These are phyloP conservation scores for Coturnix japonica DNA, from an alignment of 2,113 vertebrate species.

Conservation along the genomic window DNA sequence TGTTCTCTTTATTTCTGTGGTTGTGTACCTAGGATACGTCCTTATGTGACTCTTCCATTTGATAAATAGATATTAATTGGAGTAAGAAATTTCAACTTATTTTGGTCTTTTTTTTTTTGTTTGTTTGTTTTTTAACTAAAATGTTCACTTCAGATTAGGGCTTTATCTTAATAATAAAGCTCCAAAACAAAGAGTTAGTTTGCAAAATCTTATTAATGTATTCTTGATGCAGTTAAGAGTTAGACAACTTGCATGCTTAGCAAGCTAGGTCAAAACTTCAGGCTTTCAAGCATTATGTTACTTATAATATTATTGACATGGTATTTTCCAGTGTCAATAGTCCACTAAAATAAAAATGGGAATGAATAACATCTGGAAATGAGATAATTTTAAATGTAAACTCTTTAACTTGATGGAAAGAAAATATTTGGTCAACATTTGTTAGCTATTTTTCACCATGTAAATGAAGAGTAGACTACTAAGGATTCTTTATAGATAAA, in stretches of 20 bases:
- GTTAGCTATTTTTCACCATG: neutral
- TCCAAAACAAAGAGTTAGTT: neutral
- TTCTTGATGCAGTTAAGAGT: neutral
- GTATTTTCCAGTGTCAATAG: neutral
- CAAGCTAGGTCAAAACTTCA: neutral
- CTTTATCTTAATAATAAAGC: neutral
- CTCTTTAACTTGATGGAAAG: neutral
- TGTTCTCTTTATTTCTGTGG: rapidly evolving
- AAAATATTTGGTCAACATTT: neutral
- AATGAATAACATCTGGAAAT: neutral
- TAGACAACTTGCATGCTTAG: neutral
- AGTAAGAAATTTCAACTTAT: neutral
- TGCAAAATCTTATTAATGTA: neutral
- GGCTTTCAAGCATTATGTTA: neutral
- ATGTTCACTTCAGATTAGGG: neutral
- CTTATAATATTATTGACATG: neutral
- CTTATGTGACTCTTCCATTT: neutral
- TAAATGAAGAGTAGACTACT: neutral
- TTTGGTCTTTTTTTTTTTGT: neutral
- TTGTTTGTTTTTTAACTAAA: neutral
- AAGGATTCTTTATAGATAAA: neutral
- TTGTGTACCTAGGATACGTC: neutral
- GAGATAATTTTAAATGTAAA: neutral
- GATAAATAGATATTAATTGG: neutral
- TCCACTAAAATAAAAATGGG: neutral